Base-by-base conservation (phyloP, 1,140 invertebrate genomes). In the Drosophila eugracilis region DNA sequence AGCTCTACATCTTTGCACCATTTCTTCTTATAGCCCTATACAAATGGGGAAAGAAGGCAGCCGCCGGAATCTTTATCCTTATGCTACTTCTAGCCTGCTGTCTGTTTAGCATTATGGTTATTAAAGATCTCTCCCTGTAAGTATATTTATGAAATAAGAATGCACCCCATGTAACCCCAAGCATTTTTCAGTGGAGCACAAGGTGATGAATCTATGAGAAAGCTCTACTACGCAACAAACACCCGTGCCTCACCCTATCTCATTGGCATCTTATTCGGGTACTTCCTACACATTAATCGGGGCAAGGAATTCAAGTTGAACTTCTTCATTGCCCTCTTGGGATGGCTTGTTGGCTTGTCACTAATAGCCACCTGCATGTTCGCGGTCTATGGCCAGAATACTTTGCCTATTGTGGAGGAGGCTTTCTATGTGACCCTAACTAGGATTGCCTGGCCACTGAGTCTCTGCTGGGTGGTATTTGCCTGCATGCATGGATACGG, bases 1-100 rank as follows among this genome's bases (percentile, higher is more conserved):
- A 97, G 90, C 92, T 97, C 50, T 97, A 96, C 89, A 92, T 96
- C 45, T 86, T 97, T 3, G 94, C 95, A 5, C 95, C 96, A 0
- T 89, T 96, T n/a, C 93, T 97, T 39, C 93, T 96, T 47, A 94
- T 94, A 79, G 92, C 93, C 5, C 88, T 95, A 32, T 95, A 94
- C 93, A 93, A 92, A 53, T 95, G 93, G 93, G 92, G 92, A 22
- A 76, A 50, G 21, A 86, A 69, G 55, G 77, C 70, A 4, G 74
- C 76, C 9, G 60, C 63, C 5, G 83, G 30, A 2, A 57, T 78
- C 4, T 30, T 79, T 12, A 28, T 76, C 3, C n/a, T 88, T 0
- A 73, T 78, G 42, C 10, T 88, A 0, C 42, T 83, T 3, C 21
- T 73, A 4, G 55, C 75, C 30, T 12, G 57, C 1, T 78, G 78